A percentile compares a stretch with the other conserved stretches of the same genome.
Conservation (phyloP, 2,113 vertebrate genomes). For the Callospermophilus lateralis region DNA sequence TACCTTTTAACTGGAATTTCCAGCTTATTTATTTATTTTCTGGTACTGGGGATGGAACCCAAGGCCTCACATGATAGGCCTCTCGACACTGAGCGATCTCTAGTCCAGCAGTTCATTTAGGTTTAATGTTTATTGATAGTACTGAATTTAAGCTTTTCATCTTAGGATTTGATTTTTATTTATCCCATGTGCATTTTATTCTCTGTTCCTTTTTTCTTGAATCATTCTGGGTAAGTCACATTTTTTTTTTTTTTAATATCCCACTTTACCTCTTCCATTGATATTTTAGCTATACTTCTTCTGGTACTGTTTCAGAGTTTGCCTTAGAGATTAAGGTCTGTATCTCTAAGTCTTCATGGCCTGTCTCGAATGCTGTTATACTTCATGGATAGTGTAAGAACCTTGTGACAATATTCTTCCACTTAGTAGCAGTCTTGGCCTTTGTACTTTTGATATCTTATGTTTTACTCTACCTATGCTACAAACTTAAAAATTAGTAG, state of each 20-base stretch:
- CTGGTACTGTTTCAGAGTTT: not conserved
- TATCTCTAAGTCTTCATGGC: not conserved
- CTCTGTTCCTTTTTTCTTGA: not conserved
- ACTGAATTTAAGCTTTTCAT: not conserved
- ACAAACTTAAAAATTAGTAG: not conserved
- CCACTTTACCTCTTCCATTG: not conserved
- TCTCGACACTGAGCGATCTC: no score
- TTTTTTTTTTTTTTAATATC: not conserved
- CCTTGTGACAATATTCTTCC: no score
- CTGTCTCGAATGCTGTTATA: not conserved
- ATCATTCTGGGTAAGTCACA: not conserved
- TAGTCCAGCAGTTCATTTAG: not conserved
- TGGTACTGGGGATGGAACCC: no score
- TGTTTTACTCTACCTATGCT: not conserved
- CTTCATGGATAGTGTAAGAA: accelerated
- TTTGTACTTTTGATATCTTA: not conserved
- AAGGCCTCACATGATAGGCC: no score
- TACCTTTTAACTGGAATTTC: not conserved
- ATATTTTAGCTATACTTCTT: not conserved
- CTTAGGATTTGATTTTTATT: slow-evolving; percentile 22
- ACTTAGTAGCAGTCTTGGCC: accelerated
- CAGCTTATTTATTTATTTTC: not conserved
- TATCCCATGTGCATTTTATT: not conserved
- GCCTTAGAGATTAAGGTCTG: not conserved
- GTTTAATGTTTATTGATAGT: not conserved